Evolutionary conservation across 92 coral and sea anemone species (phyloP), one percentile per base, ranked within the genome.

Genomic region (Metridium senile): DNA sequence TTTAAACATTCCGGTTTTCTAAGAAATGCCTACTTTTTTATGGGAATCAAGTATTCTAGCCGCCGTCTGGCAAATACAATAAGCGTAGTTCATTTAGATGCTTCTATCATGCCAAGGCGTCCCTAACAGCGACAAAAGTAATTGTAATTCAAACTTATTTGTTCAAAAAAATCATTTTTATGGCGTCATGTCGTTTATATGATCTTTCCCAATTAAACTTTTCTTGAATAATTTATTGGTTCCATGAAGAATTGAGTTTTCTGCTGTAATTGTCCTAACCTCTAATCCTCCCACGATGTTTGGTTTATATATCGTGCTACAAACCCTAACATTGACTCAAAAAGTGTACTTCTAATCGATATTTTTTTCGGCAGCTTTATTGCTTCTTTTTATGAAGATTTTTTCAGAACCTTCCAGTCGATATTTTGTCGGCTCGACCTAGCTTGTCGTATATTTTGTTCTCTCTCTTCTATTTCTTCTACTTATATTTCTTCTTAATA

Each of bases 81-180:
- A 13, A 39, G 13, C 49, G 49, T 13, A 39, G 13, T 39, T 39
- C 49, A 39, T 39, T 39, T 39, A 13, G 8, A 13, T 39, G 6
- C 49, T 39, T 39, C 49, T 39, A 4, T 39, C 8, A 39, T 13
- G 13, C 49, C 16, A 2, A 26, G 32, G 65, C 29, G 3, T 59
- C 29, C 2, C 7, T 26, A 39, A 7, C 65, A n/a, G 11, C 26
- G 29, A 2, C 3, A 6, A 23, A 59, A 11, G 7, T 59, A 22
- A 59, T 59, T 59, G 65, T 59, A 59, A 20, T 59, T 59, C 26
- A 10, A 2, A 19, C 4, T 22, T 59, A 28, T 59, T 59, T 59
- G 65, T 59, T 25, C 65, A 54, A 39, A 39, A 39, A 63, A 39
- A 63, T 63, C 45, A 63, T 63, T 63, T 63, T 63, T 39, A 27